Evolutionary conservation across 2,888 invertebrate genomes (phyloP).

Genomic region (Melieria crassipennis): DNA sequence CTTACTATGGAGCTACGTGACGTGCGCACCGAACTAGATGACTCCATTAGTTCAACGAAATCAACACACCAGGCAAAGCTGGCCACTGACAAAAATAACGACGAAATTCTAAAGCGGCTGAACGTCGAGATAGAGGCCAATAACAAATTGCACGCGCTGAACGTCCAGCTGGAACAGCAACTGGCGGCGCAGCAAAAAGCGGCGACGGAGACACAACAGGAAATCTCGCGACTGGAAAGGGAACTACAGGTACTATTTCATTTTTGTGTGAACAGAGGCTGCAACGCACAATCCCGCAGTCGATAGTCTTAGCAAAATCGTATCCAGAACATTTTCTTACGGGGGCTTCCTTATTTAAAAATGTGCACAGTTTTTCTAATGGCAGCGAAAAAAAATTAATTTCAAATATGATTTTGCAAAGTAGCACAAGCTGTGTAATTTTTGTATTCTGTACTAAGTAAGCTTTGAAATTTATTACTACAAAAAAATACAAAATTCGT

Average conservation of each 20-base stretch:
- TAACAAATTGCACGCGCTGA: constrained; percentile 56
- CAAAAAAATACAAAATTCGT: too few relatives aligned
- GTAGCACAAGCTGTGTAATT: too few relatives aligned
- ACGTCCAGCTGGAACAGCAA: constrained; percentile 51
- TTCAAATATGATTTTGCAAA: too few relatives aligned
- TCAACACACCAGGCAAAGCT: constrained; percentile 60
- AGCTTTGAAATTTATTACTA: too few relatives aligned
- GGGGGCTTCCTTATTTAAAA: too few relatives aligned
- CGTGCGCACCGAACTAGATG: constrained; percentile 60
- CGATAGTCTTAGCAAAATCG: too few relatives aligned
- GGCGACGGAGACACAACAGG: constrained; percentile 51
- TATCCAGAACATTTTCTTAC: too few relatives aligned
- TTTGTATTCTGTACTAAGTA: too few relatives aligned
- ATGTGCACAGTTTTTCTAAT: too few relatives aligned
- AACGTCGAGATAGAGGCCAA: constrained; percentile 61
- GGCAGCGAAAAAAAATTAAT: too few relatives aligned
- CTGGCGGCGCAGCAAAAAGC: constrained; percentile 60
- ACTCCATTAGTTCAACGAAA: constrained; percentile 55
- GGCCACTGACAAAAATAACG: constrained; percentile 58
- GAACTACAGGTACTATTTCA: constrained; percentile 53
- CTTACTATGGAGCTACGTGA: constrained; percentile 60
- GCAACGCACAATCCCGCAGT: too few relatives aligned
- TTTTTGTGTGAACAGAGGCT: too few relatives aligned
- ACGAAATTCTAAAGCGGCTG: constrained; percentile 59
- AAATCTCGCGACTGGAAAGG: constrained; percentile 57